Evolutionary conservation across 2,888 invertebrate genomes (phyloP).

Genomic region (Protodeltote pygarga): DNA sequence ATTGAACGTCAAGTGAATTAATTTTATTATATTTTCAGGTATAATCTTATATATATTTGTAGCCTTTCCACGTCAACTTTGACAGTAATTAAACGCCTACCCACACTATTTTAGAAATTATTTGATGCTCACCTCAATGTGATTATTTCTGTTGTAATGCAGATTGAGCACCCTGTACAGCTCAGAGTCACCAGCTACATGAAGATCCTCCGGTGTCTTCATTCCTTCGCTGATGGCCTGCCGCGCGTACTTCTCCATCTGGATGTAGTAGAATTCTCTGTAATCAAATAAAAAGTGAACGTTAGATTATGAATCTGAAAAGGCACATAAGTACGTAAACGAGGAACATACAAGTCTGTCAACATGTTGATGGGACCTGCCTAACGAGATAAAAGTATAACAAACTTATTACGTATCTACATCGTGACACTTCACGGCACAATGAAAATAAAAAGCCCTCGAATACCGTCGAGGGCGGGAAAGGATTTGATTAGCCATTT

Average conservation of each 20-base stretch:
- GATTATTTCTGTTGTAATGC: conserved; percentile 99
- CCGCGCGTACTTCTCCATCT: conserved; percentile 99
- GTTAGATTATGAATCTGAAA: conserved; percentile 10
- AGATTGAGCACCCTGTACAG: conserved; percentile 98
- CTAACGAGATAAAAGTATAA: conserved; percentile 31
- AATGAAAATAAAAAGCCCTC: conserved; percentile 83
- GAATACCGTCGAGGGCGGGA: conserved; percentile 78
- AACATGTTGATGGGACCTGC: conserved; percentile 36
- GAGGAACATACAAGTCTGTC: conserved; percentile 5
- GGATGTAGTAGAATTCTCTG: conserved; percentile 99
- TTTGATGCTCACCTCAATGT: conserved; percentile 93
- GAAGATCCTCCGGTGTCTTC: conserved; percentile 96
- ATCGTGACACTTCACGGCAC: conserved; percentile 80
- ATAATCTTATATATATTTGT: no score
- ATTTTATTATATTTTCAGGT: not conserved
- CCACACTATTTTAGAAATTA: not conserved
- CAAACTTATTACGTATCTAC: conserved; percentile 58
- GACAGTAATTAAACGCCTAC: no score
- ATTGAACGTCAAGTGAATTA: not conserved
- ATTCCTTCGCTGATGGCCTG: conserved; percentile 99
- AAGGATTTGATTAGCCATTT: conserved; percentile 87
- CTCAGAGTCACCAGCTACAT: conserved; percentile 98
- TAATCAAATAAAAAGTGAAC: conserved; percentile 53
- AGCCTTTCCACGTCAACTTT: no score
- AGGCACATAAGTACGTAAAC: not conserved